Percentiles rank a stretch among this genome's conserved stretches.
Evolutionary conservation across 2,888 invertebrate genomes (phyloP).

Genomic region (Nasonovia ribisnigri): DNA sequence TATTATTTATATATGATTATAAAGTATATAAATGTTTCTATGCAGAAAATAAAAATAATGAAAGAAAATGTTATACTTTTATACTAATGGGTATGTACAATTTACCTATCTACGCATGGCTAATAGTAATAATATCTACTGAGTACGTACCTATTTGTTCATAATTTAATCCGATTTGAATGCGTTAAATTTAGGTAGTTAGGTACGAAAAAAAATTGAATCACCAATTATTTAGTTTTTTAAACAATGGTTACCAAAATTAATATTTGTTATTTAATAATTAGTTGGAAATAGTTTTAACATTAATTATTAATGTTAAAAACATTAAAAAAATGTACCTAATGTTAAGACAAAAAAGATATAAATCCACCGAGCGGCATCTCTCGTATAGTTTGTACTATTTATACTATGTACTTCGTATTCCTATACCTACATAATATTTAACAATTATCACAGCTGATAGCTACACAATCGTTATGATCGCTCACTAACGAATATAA

Average conservation of each 20-base stretch:
- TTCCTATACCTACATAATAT: background rate
- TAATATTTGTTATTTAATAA: background rate
- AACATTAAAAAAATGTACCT: too few relatives aligned
- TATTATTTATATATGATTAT: background rate
- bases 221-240: background rate
- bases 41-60: background rate
- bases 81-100: background rate
- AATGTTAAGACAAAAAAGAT: background rate
- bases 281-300: background rate
- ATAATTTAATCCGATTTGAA: background rate
- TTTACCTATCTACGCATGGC: background rate
- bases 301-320: background rate
- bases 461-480: background rate
- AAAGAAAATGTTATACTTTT: background rate
- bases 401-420: background rate
- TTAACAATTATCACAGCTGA: background rate
- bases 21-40: background rate
- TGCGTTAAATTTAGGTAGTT: background rate
- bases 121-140: background rate
- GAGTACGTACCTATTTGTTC: background rate
- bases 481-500: background rate
- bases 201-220: background rate
- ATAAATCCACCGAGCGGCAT: background rate
- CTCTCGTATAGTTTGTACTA: background rate
- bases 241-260: background rate